phyloP scores from a whole-genome alignment of 2,797 vertebrate genomes.

The Potorous gilbertii region DNA sequence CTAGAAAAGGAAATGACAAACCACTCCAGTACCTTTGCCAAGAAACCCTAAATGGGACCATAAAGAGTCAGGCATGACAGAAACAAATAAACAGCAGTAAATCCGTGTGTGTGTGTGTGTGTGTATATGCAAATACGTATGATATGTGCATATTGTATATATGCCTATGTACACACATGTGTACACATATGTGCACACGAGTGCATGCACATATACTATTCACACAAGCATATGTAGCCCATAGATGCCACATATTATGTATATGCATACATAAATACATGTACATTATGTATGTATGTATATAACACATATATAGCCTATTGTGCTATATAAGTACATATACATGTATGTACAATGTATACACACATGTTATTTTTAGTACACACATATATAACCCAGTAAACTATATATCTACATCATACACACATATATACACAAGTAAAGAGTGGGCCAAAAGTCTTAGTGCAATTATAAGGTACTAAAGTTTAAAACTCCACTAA shows the following conservation, averaged over 20 bases:
- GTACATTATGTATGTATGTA: background rate
- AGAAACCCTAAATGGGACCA: background rate
- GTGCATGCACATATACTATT: background rate
- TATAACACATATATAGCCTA: background rate
- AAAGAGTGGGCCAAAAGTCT: background rate
- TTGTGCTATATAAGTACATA: background rate
- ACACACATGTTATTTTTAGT: background rate
- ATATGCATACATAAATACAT: background rate
- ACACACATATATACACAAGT: background rate
- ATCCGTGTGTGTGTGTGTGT: background rate
- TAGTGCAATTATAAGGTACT: background rate
- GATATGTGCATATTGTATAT: too few species aligned
- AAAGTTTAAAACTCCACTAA: background rate
- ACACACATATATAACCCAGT: background rate
- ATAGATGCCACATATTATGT: background rate
- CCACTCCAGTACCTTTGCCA: background rate
- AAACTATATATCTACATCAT: background rate
- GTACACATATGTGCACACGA: too few species aligned
- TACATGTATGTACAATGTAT: background rate
- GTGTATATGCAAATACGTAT: too few species aligned
- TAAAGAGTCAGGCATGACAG: background rate
- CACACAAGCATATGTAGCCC: too few species aligned
- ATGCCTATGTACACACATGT: too few species aligned
- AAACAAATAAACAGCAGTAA: background rate
- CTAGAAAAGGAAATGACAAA: background rate